Conservation (phyloP, 2,888 invertebrate species). For the Heteromyza rotundicornis region DNA sequence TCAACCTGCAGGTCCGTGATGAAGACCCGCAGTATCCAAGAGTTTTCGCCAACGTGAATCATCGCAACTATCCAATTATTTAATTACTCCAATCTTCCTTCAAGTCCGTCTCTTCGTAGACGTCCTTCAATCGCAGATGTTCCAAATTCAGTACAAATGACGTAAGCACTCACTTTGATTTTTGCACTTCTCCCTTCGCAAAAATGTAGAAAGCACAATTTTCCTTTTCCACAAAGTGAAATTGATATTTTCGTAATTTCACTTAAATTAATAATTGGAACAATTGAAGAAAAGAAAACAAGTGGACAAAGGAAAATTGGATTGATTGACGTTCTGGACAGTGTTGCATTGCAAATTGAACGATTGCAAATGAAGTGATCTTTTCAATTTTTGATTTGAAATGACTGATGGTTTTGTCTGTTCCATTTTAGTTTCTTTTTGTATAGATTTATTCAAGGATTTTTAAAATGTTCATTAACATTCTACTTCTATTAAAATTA, state of each 20-base stretch:
- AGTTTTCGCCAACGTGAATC: constrained; percentile 83
- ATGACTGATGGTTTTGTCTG: too few species aligned
- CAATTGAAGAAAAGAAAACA: constrained; percentile 37
- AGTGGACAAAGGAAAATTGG: neutral
- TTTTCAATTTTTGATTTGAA: too few species aligned
- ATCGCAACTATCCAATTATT: constrained; percentile 36
- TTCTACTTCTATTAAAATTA: too few species aligned
- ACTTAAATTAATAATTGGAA: constrained; percentile 41
- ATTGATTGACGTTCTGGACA: too few species aligned
- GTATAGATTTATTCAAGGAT: too few species aligned
- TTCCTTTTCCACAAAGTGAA: neutral
- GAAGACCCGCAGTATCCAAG: constrained; percentile 93
- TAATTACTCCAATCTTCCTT: neutral
- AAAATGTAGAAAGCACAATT: neutral
- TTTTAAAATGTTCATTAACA: too few species aligned
- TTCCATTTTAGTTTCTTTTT: too few species aligned
- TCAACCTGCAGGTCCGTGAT: constrained; percentile 93
- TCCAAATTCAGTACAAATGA: constrained; percentile 25
- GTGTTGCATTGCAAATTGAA: too few species aligned
- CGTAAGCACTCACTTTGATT: constrained; percentile 24
- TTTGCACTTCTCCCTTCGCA: constrained; percentile 4
- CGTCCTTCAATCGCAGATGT: constrained; percentile 26
- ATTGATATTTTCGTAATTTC: constrained; percentile 35
- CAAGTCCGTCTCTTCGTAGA: neutral
- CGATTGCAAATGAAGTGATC: too few species aligned